Conservation (phyloP, 2,888 invertebrate genomes). For the Aleiodes leptofemur region DNA sequence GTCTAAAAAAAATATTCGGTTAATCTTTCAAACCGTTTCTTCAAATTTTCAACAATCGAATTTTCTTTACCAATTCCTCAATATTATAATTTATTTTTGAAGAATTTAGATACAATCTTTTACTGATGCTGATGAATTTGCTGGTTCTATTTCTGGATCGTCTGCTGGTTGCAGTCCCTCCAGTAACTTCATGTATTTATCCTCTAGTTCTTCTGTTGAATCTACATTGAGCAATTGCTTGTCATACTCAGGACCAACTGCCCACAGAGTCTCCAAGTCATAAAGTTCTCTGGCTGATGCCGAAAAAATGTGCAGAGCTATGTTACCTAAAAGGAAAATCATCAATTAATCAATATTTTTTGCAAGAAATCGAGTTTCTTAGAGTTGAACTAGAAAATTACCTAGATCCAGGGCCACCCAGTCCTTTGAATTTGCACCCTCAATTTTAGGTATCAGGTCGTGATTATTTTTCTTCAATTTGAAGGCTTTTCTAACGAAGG, state of each 20-base stretch:
- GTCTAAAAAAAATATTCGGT: slow-evolving; percentile 5
- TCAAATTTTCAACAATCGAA: not conserved
- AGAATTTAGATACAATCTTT: not conserved
- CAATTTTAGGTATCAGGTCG: slow-evolving; percentile 85
- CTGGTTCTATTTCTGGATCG: slow-evolving; percentile 41
- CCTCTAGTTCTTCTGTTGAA: slow-evolving; percentile 80
- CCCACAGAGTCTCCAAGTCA: slow-evolving; percentile 95
- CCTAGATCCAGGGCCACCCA: slow-evolving; percentile 96
- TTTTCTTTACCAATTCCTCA: too few species aligned
- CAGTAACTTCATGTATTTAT: slow-evolving; percentile 82
- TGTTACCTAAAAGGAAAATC: slow-evolving; percentile 84
- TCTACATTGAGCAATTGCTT: slow-evolving; percentile 79
- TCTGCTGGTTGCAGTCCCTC: slow-evolving; percentile 80
- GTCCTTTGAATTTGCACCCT: slow-evolving; percentile 85
- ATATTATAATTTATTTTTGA: too few species aligned
- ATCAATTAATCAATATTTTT: slow-evolving; percentile 7
- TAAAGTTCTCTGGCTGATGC: slow-evolving; percentile 82
- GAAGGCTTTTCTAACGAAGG: slow-evolving; percentile 85
- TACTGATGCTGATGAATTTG: not conserved
- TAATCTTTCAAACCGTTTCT: too few species aligned
- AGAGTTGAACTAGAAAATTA: slow-evolving; percentile 67
- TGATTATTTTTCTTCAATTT: slow-evolving; percentile 82
- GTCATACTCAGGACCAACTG: slow-evolving; percentile 89
- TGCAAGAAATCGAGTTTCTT: not conserved
- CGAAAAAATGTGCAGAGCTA: slow-evolving; percentile 92